Base-by-base conservation (phyloP, 2,113 vertebrate genomes). In the Lanius ludovicianus region DNA sequence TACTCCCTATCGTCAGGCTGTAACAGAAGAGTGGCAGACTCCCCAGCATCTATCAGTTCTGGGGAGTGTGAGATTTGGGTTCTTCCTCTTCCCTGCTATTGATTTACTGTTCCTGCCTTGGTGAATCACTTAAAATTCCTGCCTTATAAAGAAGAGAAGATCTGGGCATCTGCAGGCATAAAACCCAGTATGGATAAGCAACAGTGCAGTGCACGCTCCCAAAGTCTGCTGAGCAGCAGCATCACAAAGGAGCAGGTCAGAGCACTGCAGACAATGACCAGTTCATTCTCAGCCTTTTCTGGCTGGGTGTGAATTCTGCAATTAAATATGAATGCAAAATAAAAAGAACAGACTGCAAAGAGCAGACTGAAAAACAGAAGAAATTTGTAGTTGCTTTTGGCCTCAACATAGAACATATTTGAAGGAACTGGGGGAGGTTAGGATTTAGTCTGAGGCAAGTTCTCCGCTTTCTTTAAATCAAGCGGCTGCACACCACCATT, bases 301-400 rank as follows among this genome's bases (percentile, higher is more conserved):
- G 93, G 10, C 67, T 8, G 18, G 27, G 47, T 90, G 82, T 77
- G 75, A 96, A 63, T 93, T 95, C 85, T 50, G 59, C 79, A 90
- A 81, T 93, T 93, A 96, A 87, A 94, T 91, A 83, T 70, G 67
- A 96, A 94, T 91, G 62, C 63, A 62, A 90, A 96, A 83, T 90
- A 88, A 94, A 90, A 93, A 88, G 87, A 96, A 93, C 75, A 94
- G 90, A 90, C 91, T 95, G 91, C 53, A 49, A 89, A 76, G 81
- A 81, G 41, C 89, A 93, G 91, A 70, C 90, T 93, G 94, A 91
- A 93, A 90, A 93, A 39, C 65, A 62, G 69, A 62, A 95, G 59
- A 96, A 79, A 88, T 44, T 88, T 94, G 77, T 83, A 63, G 60
- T 62, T 96, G 91, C 47, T 87, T 84, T 95, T 95, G 77, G 67